Conservation (phyloP, 2,888 invertebrate genomes). For the Agrotis segetum region DNA sequence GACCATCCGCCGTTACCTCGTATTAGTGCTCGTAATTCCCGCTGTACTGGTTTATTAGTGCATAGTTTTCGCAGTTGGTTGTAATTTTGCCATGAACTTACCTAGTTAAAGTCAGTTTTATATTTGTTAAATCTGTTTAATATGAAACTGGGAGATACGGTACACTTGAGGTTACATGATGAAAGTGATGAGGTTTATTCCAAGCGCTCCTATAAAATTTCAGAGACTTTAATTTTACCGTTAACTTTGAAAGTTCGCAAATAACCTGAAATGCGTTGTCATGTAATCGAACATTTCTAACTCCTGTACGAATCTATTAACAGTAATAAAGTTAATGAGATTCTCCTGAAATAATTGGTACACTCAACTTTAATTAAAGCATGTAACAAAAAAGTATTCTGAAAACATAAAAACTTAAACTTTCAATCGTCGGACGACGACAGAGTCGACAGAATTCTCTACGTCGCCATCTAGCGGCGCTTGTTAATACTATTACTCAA, state of each 20-base stretch:
- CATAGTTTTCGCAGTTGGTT: slow-evolving; percentile 65
- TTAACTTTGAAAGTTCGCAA: slow-evolving; percentile 25
- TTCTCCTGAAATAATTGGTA: slow-evolving; percentile 32
- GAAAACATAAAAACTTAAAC: slow-evolving; percentile 33
- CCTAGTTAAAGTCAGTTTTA: slow-evolving; percentile 20
- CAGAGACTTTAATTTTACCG: slow-evolving; percentile 6
- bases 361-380: slow-evolving; percentile 50
- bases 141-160: slow-evolving; percentile 10
- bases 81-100: slow-evolving; percentile 56
- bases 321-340: slow-evolving; percentile 23
- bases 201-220: slow-evolving; percentile 1
- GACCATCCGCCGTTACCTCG: slow-evolving; percentile 70
- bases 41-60: slow-evolving; percentile 58
- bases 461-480: slow-evolving; percentile 47
- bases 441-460: neutral
- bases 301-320: slow-evolving; percentile 13
- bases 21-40: slow-evolving; percentile 61
- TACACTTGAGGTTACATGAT: slow-evolving; percentile 4
- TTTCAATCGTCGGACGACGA: slow-evolving; percentile 30
- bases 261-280: slow-evolving; percentile 30
- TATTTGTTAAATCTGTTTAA: slow-evolving; percentile 16
- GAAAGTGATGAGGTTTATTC: neutral
- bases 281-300: slow-evolving; percentile 23
- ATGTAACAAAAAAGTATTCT: slow-evolving; percentile 35
- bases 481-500: slow-evolving; percentile 15